Evolutionary conservation across 2,113 vertebrate species (phyloP), one percentile per base, ranked within the genome.

Genomic region (Laticauda laticaudata): DNA sequence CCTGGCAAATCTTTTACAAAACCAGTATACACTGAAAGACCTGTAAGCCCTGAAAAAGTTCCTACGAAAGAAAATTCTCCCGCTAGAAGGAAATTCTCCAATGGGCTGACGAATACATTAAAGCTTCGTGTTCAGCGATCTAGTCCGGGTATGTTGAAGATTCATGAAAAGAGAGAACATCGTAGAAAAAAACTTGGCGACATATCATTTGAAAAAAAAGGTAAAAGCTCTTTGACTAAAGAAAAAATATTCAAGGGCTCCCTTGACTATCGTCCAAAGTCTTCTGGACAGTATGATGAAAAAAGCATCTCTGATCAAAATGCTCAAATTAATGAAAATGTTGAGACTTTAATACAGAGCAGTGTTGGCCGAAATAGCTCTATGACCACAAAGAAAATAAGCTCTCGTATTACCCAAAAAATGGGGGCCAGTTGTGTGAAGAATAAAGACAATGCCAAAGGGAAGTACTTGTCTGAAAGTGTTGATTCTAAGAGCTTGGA

Each of bases 91-190:
- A 98, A 96, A 87, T 93, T 99, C 12, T 91, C 97, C 15, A 99
- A 98, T 20, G 98, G 99, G 15, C 96, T 99, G 88, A 99, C 99
- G 39, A 98, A 98, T 89, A 98, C 99, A 0, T 96, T 99, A 86
- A 97, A 97, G 88, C 96, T 99, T 18, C 98, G 98, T 69, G 95
- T 99, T 86, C 97, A 98, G 96, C 96, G 96, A 64, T 97, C 97
- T 91, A 98, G 98, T 88, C 96, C 98, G 0, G 93, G 89, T 34
- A 96, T 96, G 87, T 93, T 96, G 59, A 92, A 96, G 90, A 93
- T 93, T 20, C 97, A 97, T n/a, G 98, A 99, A 95, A 98, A 96
- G 87, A 96, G 94, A 64, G 97, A 98, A 61, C 94, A 96, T 87
- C 95, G 92, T 57, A 96, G 97, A 85, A 98, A 96, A 95, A 97